Conservation (phyloP, 2,113 vertebrate species). For the Lepisosteus oculatus region DNA sequence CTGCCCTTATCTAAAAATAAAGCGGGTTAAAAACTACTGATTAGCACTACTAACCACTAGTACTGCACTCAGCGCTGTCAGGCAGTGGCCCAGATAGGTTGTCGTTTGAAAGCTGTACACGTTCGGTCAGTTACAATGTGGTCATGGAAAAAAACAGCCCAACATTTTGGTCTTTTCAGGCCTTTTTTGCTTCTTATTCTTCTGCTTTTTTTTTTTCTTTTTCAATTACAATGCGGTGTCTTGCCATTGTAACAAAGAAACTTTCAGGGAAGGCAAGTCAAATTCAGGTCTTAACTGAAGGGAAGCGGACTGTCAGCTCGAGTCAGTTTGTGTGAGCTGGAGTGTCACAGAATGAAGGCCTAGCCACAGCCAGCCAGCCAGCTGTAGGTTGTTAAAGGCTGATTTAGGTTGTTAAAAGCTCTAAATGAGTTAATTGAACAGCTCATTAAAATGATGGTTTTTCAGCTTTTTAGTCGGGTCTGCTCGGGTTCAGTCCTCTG, state of each 20-base stretch:
- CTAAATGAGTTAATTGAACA: no score
- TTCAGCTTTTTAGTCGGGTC: no score
- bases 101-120: not conserved
- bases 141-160: not conserved
- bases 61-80: not conserved
- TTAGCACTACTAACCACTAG: not conserved
- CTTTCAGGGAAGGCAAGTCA: not conserved
- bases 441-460: no score
- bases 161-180: not conserved
- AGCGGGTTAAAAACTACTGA: not conserved
- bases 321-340: no score
- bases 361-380: no score
- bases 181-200: not conserved
- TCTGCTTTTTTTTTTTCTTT: not conserved
- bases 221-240: not conserved
- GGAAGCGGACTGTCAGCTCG: no score
- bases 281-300: no score
- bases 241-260: not conserved
- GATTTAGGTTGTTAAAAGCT: no score
- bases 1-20: slow-evolving; percentile 6
- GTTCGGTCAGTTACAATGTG: not conserved
- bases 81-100: not conserved
- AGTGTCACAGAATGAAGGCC: no score
- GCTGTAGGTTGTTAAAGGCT: no score
- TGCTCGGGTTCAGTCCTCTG: no score